Base-by-base conservation (phyloP, 1,140 invertebrate species). In the Drosophila kikkawai region DNA sequence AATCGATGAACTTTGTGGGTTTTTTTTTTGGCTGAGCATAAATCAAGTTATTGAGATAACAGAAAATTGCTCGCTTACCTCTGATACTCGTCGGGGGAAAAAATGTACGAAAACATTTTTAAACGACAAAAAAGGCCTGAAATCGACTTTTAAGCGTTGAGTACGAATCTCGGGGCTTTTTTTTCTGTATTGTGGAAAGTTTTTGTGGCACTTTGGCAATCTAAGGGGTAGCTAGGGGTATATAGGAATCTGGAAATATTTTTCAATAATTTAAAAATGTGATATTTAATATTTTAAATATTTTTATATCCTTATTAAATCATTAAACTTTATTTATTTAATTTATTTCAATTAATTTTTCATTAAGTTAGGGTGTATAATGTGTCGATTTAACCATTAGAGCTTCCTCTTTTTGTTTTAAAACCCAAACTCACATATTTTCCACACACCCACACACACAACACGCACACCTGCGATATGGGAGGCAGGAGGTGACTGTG, bases 31-130 rank as follows among this genome's bases (percentile, higher is more conserved):
- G 6, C 71, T 65, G 17, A 60, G 56, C 77, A 84, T 81, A 84
- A 87, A 87, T 87, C 80, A 80, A 88, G 87, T 88, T 88, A 84
- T 71, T 78, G 66, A 79, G 80, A 75, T 79, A 83, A 65, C 75
- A 50, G 53, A 59, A 74, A 67, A 67, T 50, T 65, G 78, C 42
- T 59, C 75, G 58, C 74, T 74, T 75, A 78, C 82, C 77, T 81
- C 57, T 42, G 75, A 51, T 71, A 50, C 42, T 48, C 45, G 63
- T n/a, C 34, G 22, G 2, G 8, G 17, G 41, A 69, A 79, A 76
- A 59, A 63, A 26, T 19, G 15, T 22, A 64, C 15, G 59, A 57
- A 53, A 61, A 42, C 29, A 22, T 48, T 67, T 69, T 45, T 34
- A 37, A 55, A 9, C 13, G 19, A 47, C 44, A 22, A 45, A 26